Evolutionary conservation across 2,888 invertebrate genomes (phyloP).

Genomic region (Dysmachus trigonus): DNA sequence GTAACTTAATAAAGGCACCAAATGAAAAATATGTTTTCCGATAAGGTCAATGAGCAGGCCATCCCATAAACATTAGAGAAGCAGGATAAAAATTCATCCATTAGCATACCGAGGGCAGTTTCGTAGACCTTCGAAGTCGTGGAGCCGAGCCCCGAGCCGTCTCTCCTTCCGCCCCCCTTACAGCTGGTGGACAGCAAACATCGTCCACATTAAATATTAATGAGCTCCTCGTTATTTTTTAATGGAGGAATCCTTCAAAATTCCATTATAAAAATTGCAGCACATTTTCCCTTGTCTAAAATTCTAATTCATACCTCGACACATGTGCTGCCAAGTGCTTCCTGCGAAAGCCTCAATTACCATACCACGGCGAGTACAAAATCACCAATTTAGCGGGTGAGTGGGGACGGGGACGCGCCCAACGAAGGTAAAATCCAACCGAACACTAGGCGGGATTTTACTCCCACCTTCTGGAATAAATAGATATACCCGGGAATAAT

Average conservation of each 20-base stretch:
- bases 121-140: not conserved
- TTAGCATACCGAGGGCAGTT: not conserved
- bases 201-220: conserved; percentile 47
- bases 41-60: not conserved
- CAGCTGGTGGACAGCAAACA: conserved; percentile 24
- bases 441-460: not conserved
- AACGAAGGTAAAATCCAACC: not conserved
- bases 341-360: conserved; percentile 27
- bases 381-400: conserved; percentile 28
- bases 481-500: conserved; percentile 8
- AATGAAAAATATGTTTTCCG: conserved; percentile 21
- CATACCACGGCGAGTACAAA: conserved; percentile 15
- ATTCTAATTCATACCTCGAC: conserved; percentile 49
- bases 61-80: not conserved
- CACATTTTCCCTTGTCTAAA: conserved; percentile 45
- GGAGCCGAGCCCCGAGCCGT: not conserved
- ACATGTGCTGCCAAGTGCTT: conserved; percentile 47
- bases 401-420: not conserved
- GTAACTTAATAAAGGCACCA: not conserved
- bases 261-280: conserved; percentile 49
- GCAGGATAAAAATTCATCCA: conserved; percentile 22
- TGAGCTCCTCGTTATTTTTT: conserved; percentile 46
- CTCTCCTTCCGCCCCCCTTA: not conserved
- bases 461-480: not conserved
- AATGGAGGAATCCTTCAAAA: conserved; percentile 44